Evolutionary conservation across 2,888 invertebrate genomes (phyloP).

Genomic region (Agonum fuliginosum): DNA sequence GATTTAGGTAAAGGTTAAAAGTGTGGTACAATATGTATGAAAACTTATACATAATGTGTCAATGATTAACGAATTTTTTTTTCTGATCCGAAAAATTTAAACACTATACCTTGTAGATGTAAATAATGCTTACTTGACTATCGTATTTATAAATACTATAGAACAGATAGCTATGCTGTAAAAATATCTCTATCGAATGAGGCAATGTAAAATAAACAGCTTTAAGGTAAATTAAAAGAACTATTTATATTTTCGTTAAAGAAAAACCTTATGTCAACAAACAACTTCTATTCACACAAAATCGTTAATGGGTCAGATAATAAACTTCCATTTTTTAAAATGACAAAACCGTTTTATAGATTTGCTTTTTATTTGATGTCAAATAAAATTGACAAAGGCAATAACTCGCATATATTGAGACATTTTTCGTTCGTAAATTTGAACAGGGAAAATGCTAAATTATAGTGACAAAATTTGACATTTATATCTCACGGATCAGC

Average conservation of each 20-base stretch:
- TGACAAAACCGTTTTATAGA: conserved; percentile 2
- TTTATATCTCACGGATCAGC: conserved; percentile 30
- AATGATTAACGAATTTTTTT: too few relatives aligned
- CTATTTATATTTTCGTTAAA: background rate
- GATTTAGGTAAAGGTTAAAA: too few relatives aligned
- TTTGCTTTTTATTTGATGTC: background rate
- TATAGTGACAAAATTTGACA: conserved; percentile 12
- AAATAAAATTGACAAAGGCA: conserved; percentile 15
- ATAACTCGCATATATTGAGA: background rate
- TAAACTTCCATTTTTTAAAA: background rate
- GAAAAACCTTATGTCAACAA: conserved; percentile 3
- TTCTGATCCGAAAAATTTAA: too few relatives aligned
- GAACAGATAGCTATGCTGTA: too few relatives aligned
- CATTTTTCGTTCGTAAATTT: conserved; percentile 1
- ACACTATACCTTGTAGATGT: too few relatives aligned
- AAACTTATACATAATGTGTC: too few relatives aligned
- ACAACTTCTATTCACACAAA: conserved; percentile 11
- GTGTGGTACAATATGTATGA: too few relatives aligned
- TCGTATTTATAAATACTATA: too few relatives aligned
- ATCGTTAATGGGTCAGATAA: conserved; percentile 7
- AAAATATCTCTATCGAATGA: too few relatives aligned
- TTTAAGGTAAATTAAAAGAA: conserved; percentile 3
- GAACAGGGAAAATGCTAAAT: background rate
- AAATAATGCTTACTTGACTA: too few relatives aligned
- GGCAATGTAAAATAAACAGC: too few relatives aligned